These are phyloP conservation scores for Rhizoglyphus robini DNA, from an alignment of 1,140 invertebrate species.

Conservation along the genomic window DNA sequence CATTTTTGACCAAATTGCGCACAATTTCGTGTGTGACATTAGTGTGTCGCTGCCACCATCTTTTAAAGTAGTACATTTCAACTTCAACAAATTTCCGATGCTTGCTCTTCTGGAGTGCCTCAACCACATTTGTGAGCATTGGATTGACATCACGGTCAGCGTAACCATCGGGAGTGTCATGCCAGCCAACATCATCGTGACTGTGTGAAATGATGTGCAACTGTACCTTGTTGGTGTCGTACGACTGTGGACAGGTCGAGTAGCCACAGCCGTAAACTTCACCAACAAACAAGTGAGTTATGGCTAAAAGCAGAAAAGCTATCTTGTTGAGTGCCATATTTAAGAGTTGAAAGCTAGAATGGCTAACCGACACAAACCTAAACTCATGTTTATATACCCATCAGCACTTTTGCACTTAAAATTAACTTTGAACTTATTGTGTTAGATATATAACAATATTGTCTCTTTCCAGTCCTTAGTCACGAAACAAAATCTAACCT, in stretches of 20 bases:
- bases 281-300: too few species aligned
- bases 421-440: too few species aligned
- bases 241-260: slow-evolving; percentile 23
- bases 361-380: too few species aligned
- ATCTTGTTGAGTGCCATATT: too few species aligned
- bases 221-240: slow-evolving; percentile 29
- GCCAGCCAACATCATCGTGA: slow-evolving; percentile 42
- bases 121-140: slow-evolving; percentile 73
- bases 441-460: too few species aligned
- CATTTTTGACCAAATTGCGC: slow-evolving; percentile 35
- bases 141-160: slow-evolving; percentile 57
- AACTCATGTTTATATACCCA: too few species aligned
- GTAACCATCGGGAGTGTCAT: slow-evolving; percentile 39
- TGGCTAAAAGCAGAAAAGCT: too few species aligned
- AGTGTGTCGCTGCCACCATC: slow-evolving; percentile 71
- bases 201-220: slow-evolving; percentile 40
- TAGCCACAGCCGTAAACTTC: slow-evolving; percentile 21
- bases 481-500: too few species aligned
- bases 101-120: slow-evolving; percentile 56
- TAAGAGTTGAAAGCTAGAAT: too few species aligned
- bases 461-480: too few species aligned
- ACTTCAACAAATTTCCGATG: slow-evolving; percentile 47
- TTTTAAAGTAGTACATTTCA: slow-evolving; percentile 72
- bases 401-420: too few species aligned
- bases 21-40: slow-evolving; percentile 41